Evolutionary conservation across 2,113 vertebrate species (phyloP), one percentile per base, ranked within the genome.

Genomic region (Pomatorhinus ruficollis): DNA sequence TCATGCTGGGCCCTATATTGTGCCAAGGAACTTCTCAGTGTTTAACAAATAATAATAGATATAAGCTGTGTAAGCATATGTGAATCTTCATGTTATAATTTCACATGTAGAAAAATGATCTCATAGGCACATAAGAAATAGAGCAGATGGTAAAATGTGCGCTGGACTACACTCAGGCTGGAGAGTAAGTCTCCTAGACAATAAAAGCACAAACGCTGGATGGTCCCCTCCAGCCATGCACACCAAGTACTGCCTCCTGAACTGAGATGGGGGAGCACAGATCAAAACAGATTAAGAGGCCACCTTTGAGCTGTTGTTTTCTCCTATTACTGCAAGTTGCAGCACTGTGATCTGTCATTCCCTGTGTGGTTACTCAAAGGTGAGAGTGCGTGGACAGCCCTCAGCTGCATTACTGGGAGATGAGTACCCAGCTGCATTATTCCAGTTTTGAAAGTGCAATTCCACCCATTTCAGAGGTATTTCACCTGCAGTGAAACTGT

Each of bases 41-140:
- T 92, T 90, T 87, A 89, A 77, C 90, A 96, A 97, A 95, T 86
- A 94, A 77, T 93, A 90, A 91, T 78, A 92, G 85, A 81, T 93
- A 74, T 96, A 94, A 93, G 87, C 93, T 90, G 92, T 93, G 75
- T 70, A 92, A 96, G 82, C 82, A 78, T 95, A 84, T 84, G 83
- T 79, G 83, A 92, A 84, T 95, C 92, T 80, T 95, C 78, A 87
- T 50, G 88, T 90, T 81, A 61, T 64, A 92, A 66, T 83, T 79
- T 83, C 82, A 65, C 1, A 0, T 78, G 78, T 49, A 94, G 68
- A 70, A 74, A 94, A 94, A 93, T 92, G 47, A 90, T 90, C 93
- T 91, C 88, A 83, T 24, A 90, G 42, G 63, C 82, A 69, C 49
- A 70, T 68, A 96, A 59, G 84, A 96, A 94, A 87, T 20, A 83